phyloP scores from a whole-genome alignment of 1,140 invertebrate genomes.

The Cephus cinctus region DNA sequence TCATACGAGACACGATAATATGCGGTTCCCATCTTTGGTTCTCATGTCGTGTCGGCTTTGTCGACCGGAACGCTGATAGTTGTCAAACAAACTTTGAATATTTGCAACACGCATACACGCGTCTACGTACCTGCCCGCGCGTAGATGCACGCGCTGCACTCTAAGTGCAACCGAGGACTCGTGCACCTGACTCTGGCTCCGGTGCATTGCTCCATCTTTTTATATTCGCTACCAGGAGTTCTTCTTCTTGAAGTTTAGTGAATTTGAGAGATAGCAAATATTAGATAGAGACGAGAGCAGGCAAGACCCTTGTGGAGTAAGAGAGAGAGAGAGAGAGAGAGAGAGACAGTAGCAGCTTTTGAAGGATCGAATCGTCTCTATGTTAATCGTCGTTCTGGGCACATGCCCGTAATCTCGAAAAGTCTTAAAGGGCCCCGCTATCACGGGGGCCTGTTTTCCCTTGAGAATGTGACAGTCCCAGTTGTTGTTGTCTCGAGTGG shows the following conservation, averaged over 20 bases:
- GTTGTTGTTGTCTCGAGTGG: conserved; percentile 34
- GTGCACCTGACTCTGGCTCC: no score
- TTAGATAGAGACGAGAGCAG: no score
- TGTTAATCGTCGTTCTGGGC: no score
- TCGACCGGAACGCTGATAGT: conserved; percentile 32
- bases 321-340: not conserved
- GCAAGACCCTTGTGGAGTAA: no score
- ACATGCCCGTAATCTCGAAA: no score
- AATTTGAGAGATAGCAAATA: no score
- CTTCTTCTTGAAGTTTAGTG: no score
- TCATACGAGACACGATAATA: conserved; percentile 1
- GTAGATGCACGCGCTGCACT: conserved; percentile 27
- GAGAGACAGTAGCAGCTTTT: conserved; percentile 3
- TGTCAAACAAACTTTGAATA: conserved; percentile 47
- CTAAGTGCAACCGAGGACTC: no score
- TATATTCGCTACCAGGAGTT: no score
- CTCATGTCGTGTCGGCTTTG: conserved; percentile 26
- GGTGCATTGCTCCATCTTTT: no score
- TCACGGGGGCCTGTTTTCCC: conserved; percentile 25
- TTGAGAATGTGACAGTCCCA: conserved; percentile 28
- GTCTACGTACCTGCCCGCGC: conserved; percentile 10
- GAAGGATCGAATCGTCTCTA: no score
- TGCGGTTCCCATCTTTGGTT: conserved; percentile 27
- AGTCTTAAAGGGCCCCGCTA: conserved; percentile 25
- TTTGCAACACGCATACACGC: conserved; percentile 27